phyloP scores from a whole-genome alignment of 2,113 vertebrate genomes.

The Sylvietta virens region DNA sequence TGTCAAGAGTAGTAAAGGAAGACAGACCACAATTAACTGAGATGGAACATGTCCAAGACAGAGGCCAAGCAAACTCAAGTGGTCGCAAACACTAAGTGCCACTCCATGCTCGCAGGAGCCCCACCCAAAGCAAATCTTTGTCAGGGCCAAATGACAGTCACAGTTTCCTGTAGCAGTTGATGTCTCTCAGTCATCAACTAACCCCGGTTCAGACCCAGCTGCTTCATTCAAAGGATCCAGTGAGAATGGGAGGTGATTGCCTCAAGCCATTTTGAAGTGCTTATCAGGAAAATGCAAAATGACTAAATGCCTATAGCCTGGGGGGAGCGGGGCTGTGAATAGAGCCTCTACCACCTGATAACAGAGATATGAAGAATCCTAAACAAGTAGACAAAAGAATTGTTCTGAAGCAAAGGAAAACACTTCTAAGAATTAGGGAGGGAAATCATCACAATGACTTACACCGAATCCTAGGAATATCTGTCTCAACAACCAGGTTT shows the following conservation, averaged over 20 bases:
- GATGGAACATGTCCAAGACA: constrained; percentile 1
- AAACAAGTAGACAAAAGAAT: background rate
- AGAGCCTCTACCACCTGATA: background rate
- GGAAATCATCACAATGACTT: background rate
- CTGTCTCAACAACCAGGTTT: background rate
- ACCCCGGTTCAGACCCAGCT: background rate
- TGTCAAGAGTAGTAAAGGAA: background rate
- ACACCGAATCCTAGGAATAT: background rate
- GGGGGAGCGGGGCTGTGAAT: background rate
- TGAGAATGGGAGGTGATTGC: background rate
- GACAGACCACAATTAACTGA: background rate
- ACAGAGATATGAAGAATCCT: background rate
- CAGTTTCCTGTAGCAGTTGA: background rate
- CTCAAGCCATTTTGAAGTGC: background rate
- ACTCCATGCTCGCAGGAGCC: background rate
- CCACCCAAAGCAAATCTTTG: background rate
- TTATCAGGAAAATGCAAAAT: constrained; percentile 29
- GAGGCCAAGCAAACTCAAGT: background rate
- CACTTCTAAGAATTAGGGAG: background rate
- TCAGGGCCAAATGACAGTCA: background rate
- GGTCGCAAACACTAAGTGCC: background rate
- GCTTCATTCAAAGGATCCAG: background rate
- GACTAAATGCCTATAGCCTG: background rate
- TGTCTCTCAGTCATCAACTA: background rate
- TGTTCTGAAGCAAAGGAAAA: background rate